These are phyloP conservation scores for Scaptomyza pallida DNA, from an alignment of 1,140 invertebrate species.

Conservation along the genomic window DNA sequence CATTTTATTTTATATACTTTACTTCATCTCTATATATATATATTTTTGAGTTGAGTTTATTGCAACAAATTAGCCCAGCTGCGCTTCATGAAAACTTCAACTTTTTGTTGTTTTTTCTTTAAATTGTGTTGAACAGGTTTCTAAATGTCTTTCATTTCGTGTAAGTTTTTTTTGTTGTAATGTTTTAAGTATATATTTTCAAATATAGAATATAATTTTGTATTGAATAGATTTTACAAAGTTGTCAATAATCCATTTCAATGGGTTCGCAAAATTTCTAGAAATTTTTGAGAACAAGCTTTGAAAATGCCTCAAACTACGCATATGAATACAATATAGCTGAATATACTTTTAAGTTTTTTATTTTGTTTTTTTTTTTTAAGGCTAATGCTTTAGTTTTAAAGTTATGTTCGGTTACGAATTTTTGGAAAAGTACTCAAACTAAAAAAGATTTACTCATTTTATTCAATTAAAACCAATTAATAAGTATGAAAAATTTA, in stretches of 20 bases:
- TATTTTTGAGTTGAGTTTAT: slow-evolving; percentile 51
- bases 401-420: slow-evolving; percentile 37
- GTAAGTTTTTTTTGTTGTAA: slow-evolving; percentile 18
- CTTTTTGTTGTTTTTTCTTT: not conserved
- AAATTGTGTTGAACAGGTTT: slow-evolving; percentile 32
- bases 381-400: slow-evolving; percentile 46
- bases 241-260: slow-evolving; percentile 54
- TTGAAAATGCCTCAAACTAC: slow-evolving; percentile 82
- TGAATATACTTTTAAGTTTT: slow-evolving; percentile 62
- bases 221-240: slow-evolving; percentile 61
- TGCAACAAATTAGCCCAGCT: slow-evolving; percentile 76
- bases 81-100: slow-evolving; percentile 35
- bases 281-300: slow-evolving; percentile 77
- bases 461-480: not conserved
- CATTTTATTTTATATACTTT: slow-evolving; percentile 55
- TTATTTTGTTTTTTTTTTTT: slow-evolving; percentile 18
- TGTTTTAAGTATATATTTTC: slow-evolving; percentile 30
- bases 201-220: slow-evolving; percentile 66
- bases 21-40: slow-evolving; percentile 32
- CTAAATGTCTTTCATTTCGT: slow-evolving; percentile 15
- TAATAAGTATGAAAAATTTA: not conserved
- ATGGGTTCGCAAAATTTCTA: slow-evolving; percentile 77
- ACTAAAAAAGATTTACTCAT: slow-evolving; percentile 1
- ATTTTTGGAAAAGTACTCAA: slow-evolving; percentile 33
- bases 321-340: slow-evolving; percentile 74